Evolutionary conservation across 2,888 invertebrate genomes (phyloP), one percentile per base, ranked within the genome.

Genomic region (Brachyopa scutellaris): DNA sequence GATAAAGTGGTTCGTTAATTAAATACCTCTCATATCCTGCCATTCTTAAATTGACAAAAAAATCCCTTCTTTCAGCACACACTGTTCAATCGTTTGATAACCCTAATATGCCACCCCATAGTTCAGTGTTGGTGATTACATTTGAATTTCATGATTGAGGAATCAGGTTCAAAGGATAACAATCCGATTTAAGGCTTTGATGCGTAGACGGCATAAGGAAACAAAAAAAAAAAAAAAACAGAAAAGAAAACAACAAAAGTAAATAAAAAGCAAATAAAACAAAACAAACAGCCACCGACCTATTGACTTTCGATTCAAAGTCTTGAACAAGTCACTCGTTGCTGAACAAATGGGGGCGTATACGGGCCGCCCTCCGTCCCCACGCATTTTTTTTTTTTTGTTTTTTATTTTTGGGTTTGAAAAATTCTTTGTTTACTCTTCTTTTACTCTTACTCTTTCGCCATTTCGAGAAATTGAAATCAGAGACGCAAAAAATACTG

Each of bases 61-160:
- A n/a, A 11, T 3, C 17, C 23, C 15, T 17, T 2, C 2, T 51
- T 57, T 21, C 5, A 1, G 0, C 4, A 66, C 66, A 73, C 8
- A 66, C 78, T 79, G 78, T 66, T 53, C 49, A 59, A 64, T 57
- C 55, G 57, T n/a, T 29, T n/a, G 61, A 47, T 45, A 31, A n/a
- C n/a, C 8, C 40, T 62, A 70, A 64, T 55, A 55, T 26, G 9
- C 49, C 53, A 55, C 66, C 47, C 59, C 36, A 66, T 40, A 45
- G 51, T 45, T 55, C 79, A 62, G 67, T 74, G 74, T 62, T 62
- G 26, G 82, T 82, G 82, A 82, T 82, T 82, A 82, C 72, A 82
- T 82, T 82, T 82, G 82, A 82, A 77, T 82, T 82, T 77, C 77
- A 67, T 82, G 82, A 82, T 82, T 82, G 66, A 70, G 74, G 70